A percentile compares a stretch with the other conserved stretches of the same genome.
Evolutionary conservation across 2,797 vertebrate genomes (phyloP).

Genomic region (Karalla daura): DNA sequence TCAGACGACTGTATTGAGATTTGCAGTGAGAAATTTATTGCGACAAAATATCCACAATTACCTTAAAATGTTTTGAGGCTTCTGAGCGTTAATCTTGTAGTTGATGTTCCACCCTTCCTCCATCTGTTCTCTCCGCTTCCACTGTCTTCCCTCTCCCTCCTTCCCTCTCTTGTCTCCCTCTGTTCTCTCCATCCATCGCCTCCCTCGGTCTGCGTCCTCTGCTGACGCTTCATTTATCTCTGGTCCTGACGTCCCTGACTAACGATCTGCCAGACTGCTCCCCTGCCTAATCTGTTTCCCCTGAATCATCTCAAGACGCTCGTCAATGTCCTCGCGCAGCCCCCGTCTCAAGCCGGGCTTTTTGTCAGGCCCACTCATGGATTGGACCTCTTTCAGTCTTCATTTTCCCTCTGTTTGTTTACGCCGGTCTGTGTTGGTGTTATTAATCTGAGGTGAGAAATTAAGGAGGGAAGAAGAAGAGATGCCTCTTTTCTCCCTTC

Average conservation of each 20-base stretch:
- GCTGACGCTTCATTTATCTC: slow-evolving; percentile 76
- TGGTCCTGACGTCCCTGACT: slow-evolving; percentile 76
- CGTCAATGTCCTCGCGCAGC: slow-evolving; percentile 55
- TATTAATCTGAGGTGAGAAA: slow-evolving; percentile 38
- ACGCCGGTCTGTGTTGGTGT: slow-evolving; percentile 27
- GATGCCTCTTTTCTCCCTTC: slow-evolving; percentile 6
- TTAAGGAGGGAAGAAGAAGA: slow-evolving; percentile 2
- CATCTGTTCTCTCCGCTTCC: slow-evolving; percentile 6
- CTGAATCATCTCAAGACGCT: slow-evolving; percentile 76
- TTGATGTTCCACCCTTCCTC: neutral
- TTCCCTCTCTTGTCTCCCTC: slow-evolving; percentile 22
- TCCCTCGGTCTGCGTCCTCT: slow-evolving; percentile 52
- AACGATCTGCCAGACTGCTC: slow-evolving; percentile 79
- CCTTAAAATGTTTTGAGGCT: neutral
- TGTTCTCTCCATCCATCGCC: slow-evolving; percentile 30
- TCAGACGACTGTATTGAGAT: neutral
- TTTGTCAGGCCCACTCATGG: slow-evolving; percentile 52
- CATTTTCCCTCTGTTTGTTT: slow-evolving; percentile 41
- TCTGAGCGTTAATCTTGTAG: neutral
- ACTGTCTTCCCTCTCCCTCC: slow-evolving; percentile 2
- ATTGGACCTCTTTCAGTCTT: slow-evolving; percentile 43
- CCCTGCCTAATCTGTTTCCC: slow-evolving; percentile 80
- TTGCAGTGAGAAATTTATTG: slow-evolving; percentile 2
- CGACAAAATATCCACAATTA: slow-evolving; percentile 1
- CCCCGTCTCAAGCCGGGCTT: slow-evolving; percentile 27